phyloP scores from a whole-genome alignment of 2,113 vertebrate species.

The Proterorhinus semilunaris region DNA sequence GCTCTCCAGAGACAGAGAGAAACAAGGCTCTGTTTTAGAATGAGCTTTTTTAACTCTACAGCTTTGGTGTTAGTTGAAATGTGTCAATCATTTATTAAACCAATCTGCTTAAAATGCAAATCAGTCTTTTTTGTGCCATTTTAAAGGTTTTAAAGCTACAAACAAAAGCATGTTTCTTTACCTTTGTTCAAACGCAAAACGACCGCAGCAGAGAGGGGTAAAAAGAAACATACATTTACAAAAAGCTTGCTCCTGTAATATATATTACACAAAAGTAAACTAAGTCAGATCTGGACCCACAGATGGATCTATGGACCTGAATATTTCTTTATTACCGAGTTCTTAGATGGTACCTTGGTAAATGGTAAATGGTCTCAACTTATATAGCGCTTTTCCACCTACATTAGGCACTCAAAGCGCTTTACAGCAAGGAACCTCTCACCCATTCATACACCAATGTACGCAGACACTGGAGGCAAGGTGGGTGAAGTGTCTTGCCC shows the following conservation, averaged over 20 bases:
- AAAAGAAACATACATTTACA: no score
- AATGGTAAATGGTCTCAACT: no score
- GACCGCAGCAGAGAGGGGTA: no score
- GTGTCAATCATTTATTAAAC: background rate
- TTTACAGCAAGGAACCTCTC: no score
- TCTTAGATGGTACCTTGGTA: background rate
- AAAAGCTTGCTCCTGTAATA: no score
- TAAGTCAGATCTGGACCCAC: no score
- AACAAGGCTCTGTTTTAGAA: background rate
- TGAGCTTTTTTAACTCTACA: background rate
- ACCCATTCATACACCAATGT: no score
- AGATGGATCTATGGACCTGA: background rate
- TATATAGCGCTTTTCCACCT: no score
- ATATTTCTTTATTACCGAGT: background rate
- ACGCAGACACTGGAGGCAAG: no score
- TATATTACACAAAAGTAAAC: no score
- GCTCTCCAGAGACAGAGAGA: background rate
- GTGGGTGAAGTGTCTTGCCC: no score
- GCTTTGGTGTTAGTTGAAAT: background rate
- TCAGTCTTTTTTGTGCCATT: background rate
- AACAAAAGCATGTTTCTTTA: background rate
- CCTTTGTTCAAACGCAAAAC: background rate
- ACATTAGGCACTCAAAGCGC: no score
- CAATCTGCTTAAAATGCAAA: background rate
- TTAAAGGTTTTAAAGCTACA: background rate